These are phyloP conservation scores for Brachionus angularis DNA, from an alignment of 1,140 invertebrate genomes.

Conservation along the genomic window DNA sequence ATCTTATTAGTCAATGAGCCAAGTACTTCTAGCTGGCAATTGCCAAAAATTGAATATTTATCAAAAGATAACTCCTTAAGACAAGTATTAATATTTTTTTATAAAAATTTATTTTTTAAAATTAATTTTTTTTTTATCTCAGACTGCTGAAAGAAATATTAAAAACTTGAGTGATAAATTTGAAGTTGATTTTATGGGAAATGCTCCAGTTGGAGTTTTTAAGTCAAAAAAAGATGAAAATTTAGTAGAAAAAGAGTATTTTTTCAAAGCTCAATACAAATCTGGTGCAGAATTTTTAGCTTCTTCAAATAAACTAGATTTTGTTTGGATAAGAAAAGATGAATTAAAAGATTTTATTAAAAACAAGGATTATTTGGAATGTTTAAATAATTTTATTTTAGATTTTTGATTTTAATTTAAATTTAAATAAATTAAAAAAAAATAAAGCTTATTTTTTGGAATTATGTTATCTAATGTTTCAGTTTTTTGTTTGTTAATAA, in stretches of 20 bases:
- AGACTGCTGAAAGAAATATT: conserved; percentile 27
- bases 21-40: conserved; percentile 1
- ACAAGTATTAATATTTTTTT: not conserved
- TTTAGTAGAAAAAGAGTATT: not conserved
- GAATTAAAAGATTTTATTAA: conserved; percentile 43
- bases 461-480: no score
- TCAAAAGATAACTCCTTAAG: conserved; percentile 5
- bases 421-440: no score
- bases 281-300: conserved; percentile 20
- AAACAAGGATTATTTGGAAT: conserved; percentile 34
- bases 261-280: conserved; percentile 41
- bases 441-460: no score
- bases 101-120: not conserved
- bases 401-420: no score
- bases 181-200: conserved; percentile 31
- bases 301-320: conserved; percentile 3
- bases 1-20: conserved; percentile 39
- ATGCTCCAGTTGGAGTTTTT: conserved; percentile 33
- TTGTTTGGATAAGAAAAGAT: conserved; percentile 42
- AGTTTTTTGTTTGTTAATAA: no score
- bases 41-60: conserved; percentile 17
- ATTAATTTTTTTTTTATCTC: not conserved
- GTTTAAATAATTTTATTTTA: conserved; percentile 43
- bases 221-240: not conserved
- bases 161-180: conserved; percentile 2